These are phyloP conservation scores for Diabrotica balteata DNA, from an alignment of 2,888 invertebrate species.

Conservation along the genomic window DNA sequence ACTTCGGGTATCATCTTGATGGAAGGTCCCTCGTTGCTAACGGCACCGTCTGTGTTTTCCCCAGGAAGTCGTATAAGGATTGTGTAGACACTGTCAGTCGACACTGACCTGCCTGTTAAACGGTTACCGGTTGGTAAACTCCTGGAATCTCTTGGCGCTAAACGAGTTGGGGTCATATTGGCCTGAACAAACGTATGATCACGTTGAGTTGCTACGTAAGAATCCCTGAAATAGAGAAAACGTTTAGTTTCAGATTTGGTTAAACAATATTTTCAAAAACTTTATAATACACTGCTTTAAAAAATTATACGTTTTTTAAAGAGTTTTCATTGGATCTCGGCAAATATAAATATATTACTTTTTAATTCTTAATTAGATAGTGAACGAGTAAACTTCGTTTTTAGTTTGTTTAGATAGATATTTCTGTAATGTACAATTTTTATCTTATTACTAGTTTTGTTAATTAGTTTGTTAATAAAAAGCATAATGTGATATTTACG, in stretches of 20 bases:
- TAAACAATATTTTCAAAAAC: too few species aligned
- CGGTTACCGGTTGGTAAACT: conserved; percentile 69
- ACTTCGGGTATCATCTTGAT: conserved; percentile 84
- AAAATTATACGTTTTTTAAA: too few species aligned
- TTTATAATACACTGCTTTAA: too few species aligned
- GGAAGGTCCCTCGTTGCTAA: conserved; percentile 68
- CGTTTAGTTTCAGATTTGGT: background rate
- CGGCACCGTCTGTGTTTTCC: conserved; percentile 54
- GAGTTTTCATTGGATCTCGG: too few species aligned
- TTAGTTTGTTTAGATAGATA: too few species aligned
- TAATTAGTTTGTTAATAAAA: too few species aligned
- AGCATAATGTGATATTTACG: too few species aligned
- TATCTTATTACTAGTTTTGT: too few species aligned
- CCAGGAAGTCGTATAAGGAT: conserved; percentile 88
- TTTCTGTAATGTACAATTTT: too few species aligned
- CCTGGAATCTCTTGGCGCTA: conserved; percentile 66
- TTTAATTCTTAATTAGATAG: too few species aligned
- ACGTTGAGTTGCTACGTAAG: conserved; percentile 61
- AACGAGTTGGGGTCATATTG: conserved; percentile 58
- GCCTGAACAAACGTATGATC: conserved; percentile 40
- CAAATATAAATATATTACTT: too few species aligned
- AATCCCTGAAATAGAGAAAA: conserved; percentile 62
- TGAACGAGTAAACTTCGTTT: too few species aligned
- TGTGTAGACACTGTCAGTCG: conserved; percentile 86
- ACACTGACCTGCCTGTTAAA: conserved; percentile 64